Conservation (phyloP, 2,797 vertebrate species). For the Squalus acanthias region DNA sequence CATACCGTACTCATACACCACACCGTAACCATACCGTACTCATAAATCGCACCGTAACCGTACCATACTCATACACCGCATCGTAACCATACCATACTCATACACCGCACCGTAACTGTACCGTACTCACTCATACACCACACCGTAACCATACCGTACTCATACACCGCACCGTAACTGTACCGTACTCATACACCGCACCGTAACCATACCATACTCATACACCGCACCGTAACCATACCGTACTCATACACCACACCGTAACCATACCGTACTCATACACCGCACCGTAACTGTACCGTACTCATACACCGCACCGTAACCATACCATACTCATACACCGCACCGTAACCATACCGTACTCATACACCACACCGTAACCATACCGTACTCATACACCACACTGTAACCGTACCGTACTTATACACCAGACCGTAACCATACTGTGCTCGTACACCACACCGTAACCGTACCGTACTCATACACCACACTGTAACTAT, state of each 20-base stretch:
- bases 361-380: too few relatives aligned
- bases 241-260: background rate
- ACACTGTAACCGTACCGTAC: background rate
- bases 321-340: background rate
- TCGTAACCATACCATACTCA: too few relatives aligned
- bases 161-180: background rate
- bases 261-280: background rate
- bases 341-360: background rate
- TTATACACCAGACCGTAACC: background rate
- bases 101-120: background rate
- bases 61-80: background rate
- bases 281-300: background rate
- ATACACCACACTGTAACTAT: background rate
- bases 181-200: background rate
- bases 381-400: background rate
- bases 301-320: background rate
- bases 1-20: too few relatives aligned
- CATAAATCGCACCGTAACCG: background rate
- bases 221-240: background rate
- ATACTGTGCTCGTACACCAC: background rate
- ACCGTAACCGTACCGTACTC: background rate
- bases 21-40: background rate
- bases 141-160: background rate
- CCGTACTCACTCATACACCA: too few relatives aligned
- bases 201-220: background rate